Evolutionary conservation across 2,797 vertebrate genomes (phyloP), one percentile per base, ranked within the genome.

Genomic region (Apogon talboti): DNA sequence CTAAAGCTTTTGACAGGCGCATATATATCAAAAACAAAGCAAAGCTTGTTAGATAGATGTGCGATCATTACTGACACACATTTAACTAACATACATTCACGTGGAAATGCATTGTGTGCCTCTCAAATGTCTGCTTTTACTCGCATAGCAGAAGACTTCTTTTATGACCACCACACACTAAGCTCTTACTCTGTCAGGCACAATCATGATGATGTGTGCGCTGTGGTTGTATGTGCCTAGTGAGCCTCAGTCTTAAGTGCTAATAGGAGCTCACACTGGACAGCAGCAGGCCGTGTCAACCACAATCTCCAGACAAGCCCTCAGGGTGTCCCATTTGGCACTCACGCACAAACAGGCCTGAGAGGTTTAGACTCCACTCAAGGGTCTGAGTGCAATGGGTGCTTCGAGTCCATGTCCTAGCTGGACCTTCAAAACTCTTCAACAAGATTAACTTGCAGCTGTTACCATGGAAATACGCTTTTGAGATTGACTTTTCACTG

Each of bases 321-420:
- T 93, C 85, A 92, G 87, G 84, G 88, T 91, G 88, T 89, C 91
- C 89, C 84, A 92, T 82, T 91, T 92, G 91, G 92, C 89, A 62
- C 58, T 50, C 21, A 49, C 28, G 3, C 16, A 67, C 66, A 69
- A 70, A 78, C 68, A 74, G 65, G 62, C 51, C 76, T 71, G 68
- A 86, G 83, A 82, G 87, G 63, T 86, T 88, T 74, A 74, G 65
- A 63, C 58, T 63, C 45, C 65, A 86, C 71, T 82, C 74, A 57
- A 70, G 70, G 43, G 77, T 76, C 67, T 76, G 75, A 86, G 69
- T 49, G 44, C 66, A 33, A 24, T 10, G 49, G 82, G 72, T 62
- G 74, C 60, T 66, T 60, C 44, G 48, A 81, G 82, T 83, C 49
- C 67, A 52, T 42, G 85, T 72, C 87, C 84, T 87, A 82, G 80